A percentile compares a stretch with the other conserved stretches of the same genome.
These are phyloP conservation scores for Hirtodrosophila duncani DNA, from an alignment of 2,888 invertebrate species.

Conservation along the genomic window DNA sequence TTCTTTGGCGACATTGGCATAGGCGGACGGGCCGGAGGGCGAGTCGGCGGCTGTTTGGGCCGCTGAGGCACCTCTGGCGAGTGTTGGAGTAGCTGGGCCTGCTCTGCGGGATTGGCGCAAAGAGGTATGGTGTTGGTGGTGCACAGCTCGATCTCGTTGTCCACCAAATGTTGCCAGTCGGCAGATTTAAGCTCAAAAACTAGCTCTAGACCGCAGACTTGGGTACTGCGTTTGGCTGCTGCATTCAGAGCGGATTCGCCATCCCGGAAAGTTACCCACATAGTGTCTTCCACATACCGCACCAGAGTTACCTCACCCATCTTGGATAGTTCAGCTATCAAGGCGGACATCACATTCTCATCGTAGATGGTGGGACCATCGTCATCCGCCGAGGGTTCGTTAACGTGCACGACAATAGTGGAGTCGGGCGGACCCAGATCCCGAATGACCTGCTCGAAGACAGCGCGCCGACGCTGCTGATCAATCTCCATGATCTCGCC, in stretches of 20 bases:
- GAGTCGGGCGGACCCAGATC: constrained; percentile 97
- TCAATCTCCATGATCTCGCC: constrained; percentile 91
- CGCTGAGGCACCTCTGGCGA: constrained; percentile 79
- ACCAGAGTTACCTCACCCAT: constrained; percentile 94
- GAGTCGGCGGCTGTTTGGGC: constrained; percentile 79
- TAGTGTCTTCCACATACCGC: constrained; percentile 91
- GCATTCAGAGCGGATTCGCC: constrained; percentile 92
- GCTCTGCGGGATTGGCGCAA: constrained; percentile 78
- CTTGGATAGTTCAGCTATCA: constrained; percentile 89
- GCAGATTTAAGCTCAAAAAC: constrained; percentile 88
- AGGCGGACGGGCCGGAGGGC: constrained; percentile 81
- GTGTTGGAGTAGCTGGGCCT: constrained; percentile 73
- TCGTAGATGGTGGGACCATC: constrained; percentile 84
- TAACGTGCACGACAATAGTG: constrained; percentile 88
- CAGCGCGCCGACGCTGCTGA: constrained; percentile 83
- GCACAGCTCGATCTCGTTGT: constrained; percentile 90
- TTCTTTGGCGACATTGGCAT: constrained; percentile 80
- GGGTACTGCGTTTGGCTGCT: constrained; percentile 80
- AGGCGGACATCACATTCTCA: constrained; percentile 87
- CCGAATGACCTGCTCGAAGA: constrained; percentile 89
- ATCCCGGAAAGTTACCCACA: constrained; percentile 95
- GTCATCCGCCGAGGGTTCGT: constrained; percentile 79
- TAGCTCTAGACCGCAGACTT: constrained; percentile 84
- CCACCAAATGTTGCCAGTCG: constrained; percentile 90
- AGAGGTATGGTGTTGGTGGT: constrained; percentile 91